Conservation (phyloP, 2,113 vertebrate genomes). For the Saimiri boliviensis region DNA sequence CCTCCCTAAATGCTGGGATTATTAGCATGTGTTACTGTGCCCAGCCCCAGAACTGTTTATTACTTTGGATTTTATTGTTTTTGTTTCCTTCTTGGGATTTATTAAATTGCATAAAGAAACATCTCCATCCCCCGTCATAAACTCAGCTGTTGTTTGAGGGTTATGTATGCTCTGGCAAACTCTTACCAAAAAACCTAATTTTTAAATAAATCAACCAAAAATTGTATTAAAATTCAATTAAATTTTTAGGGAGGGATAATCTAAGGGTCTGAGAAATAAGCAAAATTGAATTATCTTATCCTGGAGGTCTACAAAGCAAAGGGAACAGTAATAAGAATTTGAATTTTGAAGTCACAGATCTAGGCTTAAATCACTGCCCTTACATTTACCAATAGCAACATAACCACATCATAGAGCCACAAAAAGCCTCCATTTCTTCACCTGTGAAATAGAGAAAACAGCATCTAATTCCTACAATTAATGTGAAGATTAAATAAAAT, state of each 20-base stretch:
- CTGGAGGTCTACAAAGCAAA: neutral
- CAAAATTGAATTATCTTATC: neutral
- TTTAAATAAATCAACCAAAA: constrained; percentile 9
- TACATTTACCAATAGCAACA: neutral
- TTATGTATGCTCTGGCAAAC: neutral
- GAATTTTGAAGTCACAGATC: neutral
- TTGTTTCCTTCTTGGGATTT: neutral
- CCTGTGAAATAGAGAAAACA: neutral
- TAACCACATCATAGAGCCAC: neutral
- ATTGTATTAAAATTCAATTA: neutral
- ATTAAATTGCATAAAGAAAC: neutral
- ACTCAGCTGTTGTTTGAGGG: constrained; percentile 9
- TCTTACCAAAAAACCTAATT: neutral
- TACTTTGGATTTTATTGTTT: neutral
- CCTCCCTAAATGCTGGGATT: too few species aligned
- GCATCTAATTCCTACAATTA: neutral
- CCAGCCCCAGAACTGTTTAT: too few species aligned
- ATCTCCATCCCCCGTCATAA: neutral
- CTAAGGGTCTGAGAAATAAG: neutral
- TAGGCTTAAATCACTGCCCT: neutral
- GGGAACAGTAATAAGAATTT: neutral
- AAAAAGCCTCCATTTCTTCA: neutral
- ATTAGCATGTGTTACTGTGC: too few species aligned
- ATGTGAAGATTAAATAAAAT: neutral
- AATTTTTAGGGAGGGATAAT: neutral